Conservation (phyloP, 2,888 invertebrate genomes). For the Phytoseiulus persimilis region DNA sequence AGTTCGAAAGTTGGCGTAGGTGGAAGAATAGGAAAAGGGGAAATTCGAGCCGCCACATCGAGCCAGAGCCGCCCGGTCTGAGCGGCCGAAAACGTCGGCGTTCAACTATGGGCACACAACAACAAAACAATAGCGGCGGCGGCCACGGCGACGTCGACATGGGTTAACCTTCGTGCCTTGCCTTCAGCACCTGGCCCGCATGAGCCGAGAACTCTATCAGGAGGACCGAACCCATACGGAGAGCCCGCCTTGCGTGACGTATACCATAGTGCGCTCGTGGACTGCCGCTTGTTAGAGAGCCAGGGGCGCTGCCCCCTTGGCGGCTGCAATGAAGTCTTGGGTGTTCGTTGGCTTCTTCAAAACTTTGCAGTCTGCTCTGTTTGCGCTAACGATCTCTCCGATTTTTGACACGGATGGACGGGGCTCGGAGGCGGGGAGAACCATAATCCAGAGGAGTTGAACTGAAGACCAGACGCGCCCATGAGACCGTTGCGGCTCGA, state of each 20-base stretch:
- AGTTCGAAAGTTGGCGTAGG: not conserved
- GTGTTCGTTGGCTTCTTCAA: not conserved
- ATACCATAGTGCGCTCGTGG: not conserved
- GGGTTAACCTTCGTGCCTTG: not conserved
- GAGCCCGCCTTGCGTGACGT: not conserved
- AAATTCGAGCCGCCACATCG: not conserved
- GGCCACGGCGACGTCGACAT: not conserved
- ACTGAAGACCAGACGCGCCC: too few relatives aligned
- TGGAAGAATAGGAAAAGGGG: not conserved
- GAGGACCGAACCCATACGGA: not conserved
- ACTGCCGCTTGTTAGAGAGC: not conserved
- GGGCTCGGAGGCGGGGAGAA: too few relatives aligned
- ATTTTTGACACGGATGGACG: not conserved
- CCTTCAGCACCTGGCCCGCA: not conserved
- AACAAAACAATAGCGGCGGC: not conserved
- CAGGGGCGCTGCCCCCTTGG: not conserved
- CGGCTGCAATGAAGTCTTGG: not conserved
- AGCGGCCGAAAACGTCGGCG: not conserved
- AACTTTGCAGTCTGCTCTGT: not conserved
- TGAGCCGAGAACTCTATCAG: not conserved
- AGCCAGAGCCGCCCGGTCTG: not conserved
- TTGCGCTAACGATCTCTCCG: not conserved
- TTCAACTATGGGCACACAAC: not conserved
- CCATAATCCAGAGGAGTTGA: too few relatives aligned
- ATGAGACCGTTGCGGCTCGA: too few relatives aligned